phyloP scores from a whole-genome alignment of 2,113 vertebrate genomes.

The Copsychus sechellarum region DNA sequence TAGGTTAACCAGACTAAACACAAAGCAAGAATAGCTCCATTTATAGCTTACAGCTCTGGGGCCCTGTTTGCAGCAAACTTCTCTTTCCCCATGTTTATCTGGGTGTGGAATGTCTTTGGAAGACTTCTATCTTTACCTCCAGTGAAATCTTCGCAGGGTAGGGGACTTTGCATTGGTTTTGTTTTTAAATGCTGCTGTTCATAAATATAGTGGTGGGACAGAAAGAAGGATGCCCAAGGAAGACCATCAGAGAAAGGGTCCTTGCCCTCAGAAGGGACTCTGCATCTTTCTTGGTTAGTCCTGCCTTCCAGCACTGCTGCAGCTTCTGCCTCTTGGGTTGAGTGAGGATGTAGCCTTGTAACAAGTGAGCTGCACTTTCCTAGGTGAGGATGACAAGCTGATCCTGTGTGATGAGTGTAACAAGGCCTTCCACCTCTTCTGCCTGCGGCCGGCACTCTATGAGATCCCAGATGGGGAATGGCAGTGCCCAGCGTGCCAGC shows the following conservation, averaged over 20 bases:
- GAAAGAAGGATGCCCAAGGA: neutral
- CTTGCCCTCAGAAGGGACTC: neutral
- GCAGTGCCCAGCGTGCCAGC: slow-evolving; percentile 95
- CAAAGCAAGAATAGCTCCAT: neutral
- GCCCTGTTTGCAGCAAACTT: neutral
- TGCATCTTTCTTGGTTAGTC: neutral
- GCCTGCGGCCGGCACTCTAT: slow-evolving; percentile 90
- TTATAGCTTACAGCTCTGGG: neutral
- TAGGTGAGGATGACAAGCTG: slow-evolving; percentile 96
- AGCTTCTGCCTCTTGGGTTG: neutral
- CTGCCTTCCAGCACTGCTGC: neutral
- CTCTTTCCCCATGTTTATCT: neutral
- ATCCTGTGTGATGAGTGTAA: slow-evolving; percentile 97
- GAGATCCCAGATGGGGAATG: slow-evolving; percentile 92
- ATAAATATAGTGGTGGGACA: neutral
- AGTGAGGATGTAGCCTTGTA: neutral
- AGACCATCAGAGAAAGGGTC: neutral
- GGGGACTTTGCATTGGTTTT: neutral
- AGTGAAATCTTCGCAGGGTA: neutral
- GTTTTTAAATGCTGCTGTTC: neutral
- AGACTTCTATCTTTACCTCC: neutral
- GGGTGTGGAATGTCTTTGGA: neutral
- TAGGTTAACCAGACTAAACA: neutral
- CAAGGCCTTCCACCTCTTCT: slow-evolving; percentile 98
- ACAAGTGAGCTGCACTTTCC: neutral